phyloP scores from a whole-genome alignment of 2,113 vertebrate species.

The Cochlearius cochlearius region DNA sequence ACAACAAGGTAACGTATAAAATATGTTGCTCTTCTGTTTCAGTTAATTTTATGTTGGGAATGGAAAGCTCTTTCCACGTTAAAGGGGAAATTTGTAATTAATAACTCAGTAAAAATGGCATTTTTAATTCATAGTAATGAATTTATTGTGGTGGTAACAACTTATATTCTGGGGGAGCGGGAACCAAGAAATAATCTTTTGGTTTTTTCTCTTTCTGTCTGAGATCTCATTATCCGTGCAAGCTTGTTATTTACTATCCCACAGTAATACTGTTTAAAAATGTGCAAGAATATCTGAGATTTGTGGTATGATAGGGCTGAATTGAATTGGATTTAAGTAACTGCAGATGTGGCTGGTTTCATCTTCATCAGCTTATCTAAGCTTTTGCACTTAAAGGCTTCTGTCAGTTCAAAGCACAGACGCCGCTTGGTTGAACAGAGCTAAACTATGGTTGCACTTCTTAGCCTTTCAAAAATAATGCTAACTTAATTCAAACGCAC shows the following conservation, averaged over 20 bases:
- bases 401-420: conserved; percentile 42
- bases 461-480: conserved; percentile 38
- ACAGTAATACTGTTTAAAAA: neutral
- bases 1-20: neutral
- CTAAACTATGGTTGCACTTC: neutral
- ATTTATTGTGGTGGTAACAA: neutral
- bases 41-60: neutral
- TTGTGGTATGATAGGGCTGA: neutral
- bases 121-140: neutral
- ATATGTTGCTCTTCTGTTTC: neutral
- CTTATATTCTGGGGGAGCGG: neutral
- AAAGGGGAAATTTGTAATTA: neutral
- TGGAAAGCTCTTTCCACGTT: neutral
- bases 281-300: neutral
- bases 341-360: conserved; percentile 17
- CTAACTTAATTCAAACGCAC: conserved; percentile 29
- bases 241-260: neutral
- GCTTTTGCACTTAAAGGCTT: conserved; percentile 40
- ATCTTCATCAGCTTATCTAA: conserved; percentile 49
- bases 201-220: neutral
- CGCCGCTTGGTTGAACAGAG: conserved; percentile 15
- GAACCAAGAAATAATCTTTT: neutral
- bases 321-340: conserved; percentile 26
- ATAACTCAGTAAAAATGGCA: neutral
- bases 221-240: neutral